These are phyloP conservation scores for Cottus gobio DNA, from an alignment of 2,113 vertebrate species.

Conservation along the genomic window DNA sequence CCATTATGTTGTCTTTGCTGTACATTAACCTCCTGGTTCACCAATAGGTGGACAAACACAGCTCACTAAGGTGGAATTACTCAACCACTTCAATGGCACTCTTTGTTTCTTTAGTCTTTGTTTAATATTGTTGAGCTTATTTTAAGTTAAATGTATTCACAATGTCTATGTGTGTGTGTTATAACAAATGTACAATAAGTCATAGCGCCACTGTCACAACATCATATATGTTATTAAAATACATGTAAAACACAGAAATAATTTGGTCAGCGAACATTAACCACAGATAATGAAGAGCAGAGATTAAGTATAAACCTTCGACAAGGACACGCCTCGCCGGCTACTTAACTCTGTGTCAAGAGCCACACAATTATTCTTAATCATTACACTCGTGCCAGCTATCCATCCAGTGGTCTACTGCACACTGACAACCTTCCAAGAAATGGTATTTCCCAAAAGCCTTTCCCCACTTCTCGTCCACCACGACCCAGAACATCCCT, in stretches of 20 bases:
- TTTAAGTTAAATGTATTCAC: not conserved
- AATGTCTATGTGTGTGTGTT: no score
- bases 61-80: not conserved
- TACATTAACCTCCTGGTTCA: constrained; percentile 25
- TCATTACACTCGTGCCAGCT: constrained; percentile 7
- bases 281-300: not conserved
- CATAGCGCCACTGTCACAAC: not conserved
- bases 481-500: constrained; percentile 55
- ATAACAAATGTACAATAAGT: not conserved
- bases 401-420: constrained; percentile 28
- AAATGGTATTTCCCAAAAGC: constrained; percentile 30
- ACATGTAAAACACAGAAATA: constrained; percentile 3
- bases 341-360: not conserved
- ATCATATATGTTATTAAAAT: not conserved
- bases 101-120: not conserved
- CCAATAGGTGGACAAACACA: not conserved
- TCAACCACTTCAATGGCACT: not conserved
- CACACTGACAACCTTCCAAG: constrained; percentile 31
- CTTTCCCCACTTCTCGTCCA: constrained; percentile 33
- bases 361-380: constrained; percentile 21
- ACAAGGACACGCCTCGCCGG: not conserved
- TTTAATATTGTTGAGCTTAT: not conserved
- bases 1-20: constrained; percentile 39
- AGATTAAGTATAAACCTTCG: not conserved
- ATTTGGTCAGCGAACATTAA: not conserved